These are phyloP conservation scores for Tenualosa thibaudeaui DNA, from an alignment of 2,797 vertebrate genomes.

Conservation along the genomic window DNA sequence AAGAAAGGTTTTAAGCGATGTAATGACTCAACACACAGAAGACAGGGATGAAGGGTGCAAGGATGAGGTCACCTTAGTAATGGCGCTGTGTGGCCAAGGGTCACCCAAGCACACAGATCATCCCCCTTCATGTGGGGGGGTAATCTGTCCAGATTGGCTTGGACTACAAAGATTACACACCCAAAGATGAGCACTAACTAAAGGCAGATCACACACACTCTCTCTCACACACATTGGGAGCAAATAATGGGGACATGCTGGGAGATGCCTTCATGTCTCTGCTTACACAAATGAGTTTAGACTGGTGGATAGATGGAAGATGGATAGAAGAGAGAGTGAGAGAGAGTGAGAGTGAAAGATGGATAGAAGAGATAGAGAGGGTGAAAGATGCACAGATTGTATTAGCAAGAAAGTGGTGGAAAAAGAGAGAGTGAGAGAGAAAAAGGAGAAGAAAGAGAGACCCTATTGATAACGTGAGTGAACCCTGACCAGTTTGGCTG, in stretches of 20 bases:
- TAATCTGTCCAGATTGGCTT: conserved; percentile 74
- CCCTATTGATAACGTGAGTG: conserved; percentile 4
- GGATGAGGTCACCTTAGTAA: conserved; percentile 72
- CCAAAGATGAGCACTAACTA: conserved; percentile 43
- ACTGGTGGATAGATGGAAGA: neutral
- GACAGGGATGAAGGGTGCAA: conserved; percentile 68
- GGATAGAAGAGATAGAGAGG: neutral
- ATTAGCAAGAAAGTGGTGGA: no score
- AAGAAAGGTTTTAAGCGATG: conserved; percentile 42
- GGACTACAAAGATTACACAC: conserved; percentile 74
- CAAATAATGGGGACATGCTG: neutral
- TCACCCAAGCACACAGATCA: conserved; percentile 71
- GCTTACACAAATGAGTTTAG: neutral
- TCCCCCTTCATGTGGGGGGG: conserved; percentile 64
- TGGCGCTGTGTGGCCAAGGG: conserved; percentile 71
- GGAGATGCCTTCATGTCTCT: neutral
- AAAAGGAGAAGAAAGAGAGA: conserved; percentile 28
- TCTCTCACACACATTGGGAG: neutral
- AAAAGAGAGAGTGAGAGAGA: neutral
- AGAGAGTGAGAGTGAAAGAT: neutral
- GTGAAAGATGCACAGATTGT: neutral
- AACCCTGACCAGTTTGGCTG: neutral
- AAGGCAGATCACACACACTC: conserved; percentile 18
- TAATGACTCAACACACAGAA: conserved; percentile 48
- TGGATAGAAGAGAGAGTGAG: neutral